Conservation (phyloP, 1,140 invertebrate species). For the Periplaneta americana region DNA sequence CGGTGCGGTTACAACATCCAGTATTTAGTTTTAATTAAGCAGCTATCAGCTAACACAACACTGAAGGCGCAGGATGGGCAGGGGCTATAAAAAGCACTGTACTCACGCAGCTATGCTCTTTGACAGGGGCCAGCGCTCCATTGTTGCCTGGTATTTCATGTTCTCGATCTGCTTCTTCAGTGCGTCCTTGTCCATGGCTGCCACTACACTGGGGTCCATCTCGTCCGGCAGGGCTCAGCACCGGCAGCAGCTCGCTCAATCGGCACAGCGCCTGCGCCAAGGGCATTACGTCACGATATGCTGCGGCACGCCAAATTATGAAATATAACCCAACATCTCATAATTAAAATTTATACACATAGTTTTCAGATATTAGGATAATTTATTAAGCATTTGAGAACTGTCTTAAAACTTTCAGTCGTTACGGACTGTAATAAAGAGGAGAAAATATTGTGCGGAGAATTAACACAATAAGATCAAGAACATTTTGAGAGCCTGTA, state of each 20-base stretch:
- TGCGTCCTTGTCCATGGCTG: slow-evolving; percentile 89
- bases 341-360: not conserved
- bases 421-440: no score
- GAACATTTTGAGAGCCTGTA: no score
- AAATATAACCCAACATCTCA: not conserved
- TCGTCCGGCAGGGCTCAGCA: not conserved
- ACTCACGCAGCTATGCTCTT: slow-evolving; percentile 94
- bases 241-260: not conserved
- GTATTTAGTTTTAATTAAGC: no score
- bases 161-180: slow-evolving; percentile 95
- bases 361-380: no score
- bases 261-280: slow-evolving; percentile 1
- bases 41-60: no score
- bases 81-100: not conserved
- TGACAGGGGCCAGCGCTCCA: slow-evolving; percentile 92
- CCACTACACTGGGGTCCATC: slow-evolving; percentile 3
- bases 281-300: not conserved
- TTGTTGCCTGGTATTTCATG: slow-evolving; percentile 92
- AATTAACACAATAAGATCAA: no score
- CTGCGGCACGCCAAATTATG: not conserved
- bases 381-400: no score
- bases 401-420: no score
- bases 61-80: no score
- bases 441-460: no score
- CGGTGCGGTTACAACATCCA: no score